Evolutionary conservation across 2,113 vertebrate genomes (phyloP).

Genomic region (Xiphophorus maculatus): DNA sequence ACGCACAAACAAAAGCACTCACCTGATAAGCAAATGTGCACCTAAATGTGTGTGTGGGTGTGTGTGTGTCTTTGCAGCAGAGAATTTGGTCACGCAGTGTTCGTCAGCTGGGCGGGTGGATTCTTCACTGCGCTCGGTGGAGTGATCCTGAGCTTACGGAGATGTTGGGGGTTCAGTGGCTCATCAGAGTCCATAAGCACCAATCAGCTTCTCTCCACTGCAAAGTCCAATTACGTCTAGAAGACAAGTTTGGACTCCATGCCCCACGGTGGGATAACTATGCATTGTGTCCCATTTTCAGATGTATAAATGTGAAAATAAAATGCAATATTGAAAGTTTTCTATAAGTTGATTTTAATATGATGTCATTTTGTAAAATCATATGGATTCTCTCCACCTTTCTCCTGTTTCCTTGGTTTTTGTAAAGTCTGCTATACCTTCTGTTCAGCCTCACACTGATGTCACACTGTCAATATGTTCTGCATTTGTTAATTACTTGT

Average conservation of each 20-base stretch:
- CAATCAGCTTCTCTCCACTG: conserved; percentile 73
- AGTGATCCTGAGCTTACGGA: conserved; percentile 83
- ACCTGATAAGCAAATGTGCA: not conserved
- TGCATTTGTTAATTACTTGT: not conserved
- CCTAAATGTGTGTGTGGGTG: not conserved
- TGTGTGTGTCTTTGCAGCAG: conserved; percentile 59
- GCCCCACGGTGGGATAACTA: conserved; percentile 2
- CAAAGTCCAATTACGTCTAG: conserved; percentile 88
- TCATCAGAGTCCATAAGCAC: conserved; percentile 65
- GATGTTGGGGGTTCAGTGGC: conserved; percentile 70
- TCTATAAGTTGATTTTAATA: not conserved
- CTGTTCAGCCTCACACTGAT: not conserved
- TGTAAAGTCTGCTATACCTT: not conserved
- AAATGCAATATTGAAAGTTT: not conserved
- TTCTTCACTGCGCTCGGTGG: conserved; percentile 86
- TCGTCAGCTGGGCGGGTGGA: conserved; percentile 88
- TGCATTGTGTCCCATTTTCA: not conserved
- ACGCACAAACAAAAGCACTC: not conserved
- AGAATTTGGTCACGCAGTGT: conserved; percentile 90
- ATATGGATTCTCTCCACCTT: not conserved
- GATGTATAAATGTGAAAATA: not conserved
- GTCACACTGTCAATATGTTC: not conserved
- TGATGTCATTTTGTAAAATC: not conserved
- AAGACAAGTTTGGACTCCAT: not conserved
- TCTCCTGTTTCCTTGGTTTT: not conserved